A percentile compares a stretch with the other conserved stretches of the same genome.
Evolutionary conservation across 37 sponge, comb jelly and placozoan genomes (phyloP).

Genomic region (Cliona cf. orientalis): DNA sequence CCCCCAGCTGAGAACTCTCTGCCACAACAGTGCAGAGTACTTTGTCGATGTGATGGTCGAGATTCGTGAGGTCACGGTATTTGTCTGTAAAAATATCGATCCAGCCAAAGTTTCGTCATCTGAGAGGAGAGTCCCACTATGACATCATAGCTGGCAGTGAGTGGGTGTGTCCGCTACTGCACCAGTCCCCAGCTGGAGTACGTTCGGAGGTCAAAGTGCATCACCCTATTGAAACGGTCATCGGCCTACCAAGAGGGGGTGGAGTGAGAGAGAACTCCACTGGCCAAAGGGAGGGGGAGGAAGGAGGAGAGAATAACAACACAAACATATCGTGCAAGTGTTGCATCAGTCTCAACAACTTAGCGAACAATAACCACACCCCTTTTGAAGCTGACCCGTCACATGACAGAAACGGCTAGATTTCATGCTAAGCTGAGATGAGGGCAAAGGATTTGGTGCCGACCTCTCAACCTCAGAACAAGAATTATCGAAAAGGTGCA

Average conservation of each 20-base stretch:
- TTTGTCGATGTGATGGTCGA: slow-evolving; percentile 27
- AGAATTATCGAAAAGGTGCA: slow-evolving; percentile 26
- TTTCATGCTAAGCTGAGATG: not conserved
- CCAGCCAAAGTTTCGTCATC: too few relatives aligned
- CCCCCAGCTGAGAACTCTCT: slow-evolving; percentile 16
- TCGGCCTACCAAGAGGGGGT: too few relatives aligned
- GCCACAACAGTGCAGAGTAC: slow-evolving; percentile 22
- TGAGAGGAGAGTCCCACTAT: too few relatives aligned
- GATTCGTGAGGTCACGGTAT: slow-evolving; percentile 32
- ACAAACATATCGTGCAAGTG: slow-evolving; percentile 25
- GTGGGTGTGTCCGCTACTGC: too few relatives aligned
- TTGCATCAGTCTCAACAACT: slow-evolving; percentile 10
- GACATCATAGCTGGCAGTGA: too few relatives aligned
- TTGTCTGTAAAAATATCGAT: too few relatives aligned
- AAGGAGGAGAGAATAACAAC: too few relatives aligned
- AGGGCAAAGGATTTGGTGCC: not conserved
- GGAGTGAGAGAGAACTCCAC: too few relatives aligned
- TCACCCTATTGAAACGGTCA: too few relatives aligned
- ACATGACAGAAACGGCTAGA: slow-evolving; percentile 32
- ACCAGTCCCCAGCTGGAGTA: too few relatives aligned
- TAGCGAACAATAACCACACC: slow-evolving; percentile 15
- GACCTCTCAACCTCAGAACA: slow-evolving; percentile 18
- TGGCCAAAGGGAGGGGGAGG: too few relatives aligned
- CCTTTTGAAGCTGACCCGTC: slow-evolving; percentile 37
- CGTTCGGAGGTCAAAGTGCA: too few relatives aligned